Evolutionary conservation across 2,797 vertebrate genomes (phyloP), one percentile per base, ranked within the genome.

Genomic region (Ctenopoma multispine): DNA sequence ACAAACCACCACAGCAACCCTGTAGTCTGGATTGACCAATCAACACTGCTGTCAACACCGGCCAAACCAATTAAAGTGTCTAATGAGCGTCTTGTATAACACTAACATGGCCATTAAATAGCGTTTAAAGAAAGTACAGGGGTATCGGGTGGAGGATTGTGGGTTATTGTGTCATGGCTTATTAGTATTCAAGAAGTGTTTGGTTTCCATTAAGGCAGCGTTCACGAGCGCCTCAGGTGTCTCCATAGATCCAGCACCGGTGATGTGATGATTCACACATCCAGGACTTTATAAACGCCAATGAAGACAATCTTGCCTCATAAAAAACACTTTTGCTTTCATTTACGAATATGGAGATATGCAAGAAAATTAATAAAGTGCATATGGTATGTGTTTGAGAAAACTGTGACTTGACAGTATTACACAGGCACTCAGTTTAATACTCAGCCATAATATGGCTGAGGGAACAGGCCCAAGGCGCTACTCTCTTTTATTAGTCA

Each of bases 401-500:
- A 93, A 92, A 91, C 83, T 87, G 88, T 89, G 88, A 91, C 85
- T 90, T 92, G 90, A 92, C 90, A 91, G 88, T 89, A 91, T 94
- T 90, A 93, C 86, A 79, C 89, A 89, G 86, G 89, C 92, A 92
- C 89, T 93, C 88, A 83, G 83, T 92, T 93, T 94, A 93, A 93
- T 93, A 89, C 83, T 74, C 75, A 78, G 75, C 85, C 77, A 88
- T 91, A 92, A 91, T 90, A 90, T 87, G 77, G 81, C 76, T 87
- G 71, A 91, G 89, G 90, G 89, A 92, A 90, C 84, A 80, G 88
- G 80, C 92, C 89, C 91, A 91, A 90, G 86, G 88, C 84, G 63
- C 89, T 94, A 91, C 90, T 92, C 88, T 89, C 85, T 87, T 93
- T 92, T 93, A 93, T 93, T 92, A 93, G 89, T 92, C 89, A 91